A percentile compares a stretch with the other conserved stretches of the same genome.
These are phyloP conservation scores for Chloroclysta siterata DNA, from an alignment of 2,888 invertebrate species.

Conservation along the genomic window DNA sequence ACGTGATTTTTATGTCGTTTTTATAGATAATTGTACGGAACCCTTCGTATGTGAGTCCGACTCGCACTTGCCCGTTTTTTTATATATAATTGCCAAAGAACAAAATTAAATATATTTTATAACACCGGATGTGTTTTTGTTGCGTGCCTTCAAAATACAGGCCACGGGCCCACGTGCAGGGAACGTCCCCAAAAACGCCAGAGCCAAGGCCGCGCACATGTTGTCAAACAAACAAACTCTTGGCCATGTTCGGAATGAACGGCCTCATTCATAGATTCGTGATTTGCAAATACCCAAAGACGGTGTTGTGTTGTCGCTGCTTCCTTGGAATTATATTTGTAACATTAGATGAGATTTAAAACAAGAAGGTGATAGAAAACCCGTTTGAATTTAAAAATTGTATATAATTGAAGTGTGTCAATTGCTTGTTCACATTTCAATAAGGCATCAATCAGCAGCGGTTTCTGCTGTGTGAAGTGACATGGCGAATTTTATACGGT, in stretches of 20 bases:
- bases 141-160: slow-evolving; percentile 46
- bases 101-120: slow-evolving; percentile 26
- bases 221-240: slow-evolving; percentile 56
- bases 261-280: slow-evolving; percentile 42
- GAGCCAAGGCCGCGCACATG: slow-evolving; percentile 64
- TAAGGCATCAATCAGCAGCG: slow-evolving; percentile 22
- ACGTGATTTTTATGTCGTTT: too few relatives aligned
- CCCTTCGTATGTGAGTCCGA: too few relatives aligned
- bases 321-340: slow-evolving; percentile 18
- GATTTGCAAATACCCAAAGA: slow-evolving; percentile 33
- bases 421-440: slow-evolving; percentile 10
- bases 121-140: slow-evolving; percentile 57
- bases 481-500: slow-evolving; percentile 70
- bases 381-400: background rate
- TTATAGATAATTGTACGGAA: too few relatives aligned
- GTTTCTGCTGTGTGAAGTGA: slow-evolving; percentile 54
- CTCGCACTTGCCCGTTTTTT: too few relatives aligned
- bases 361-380: background rate
- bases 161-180: slow-evolving; percentile 64
- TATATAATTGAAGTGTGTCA: background rate
- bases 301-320: slow-evolving; percentile 15
- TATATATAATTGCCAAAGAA: slow-evolving; percentile 14
- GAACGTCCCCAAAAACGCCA: slow-evolving; percentile 55
- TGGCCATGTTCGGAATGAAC: slow-evolving; percentile 41
- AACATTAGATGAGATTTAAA: slow-evolving; percentile 12